Base-by-base conservation (phyloP, 1,140 invertebrate genomes). In the Physella acuta region DNA sequence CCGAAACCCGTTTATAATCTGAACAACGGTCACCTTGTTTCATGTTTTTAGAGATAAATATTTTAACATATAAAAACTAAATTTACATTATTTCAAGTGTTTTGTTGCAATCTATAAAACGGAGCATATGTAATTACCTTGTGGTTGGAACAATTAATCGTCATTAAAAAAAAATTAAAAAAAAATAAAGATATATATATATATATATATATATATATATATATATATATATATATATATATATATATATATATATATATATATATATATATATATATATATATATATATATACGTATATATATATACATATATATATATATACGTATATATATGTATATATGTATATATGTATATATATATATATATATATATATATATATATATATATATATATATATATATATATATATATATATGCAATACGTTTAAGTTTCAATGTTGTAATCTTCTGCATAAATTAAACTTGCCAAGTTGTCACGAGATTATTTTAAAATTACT, bases 331-430 rank as follows among this genome's bases (percentile, higher is more conserved):
- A 30, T 28, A 30, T 49, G 24, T 49, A 16, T 49, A 30, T 63
- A 30, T 44, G 37, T 63, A 30, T 49, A 49, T 49, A 16, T 49
- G 37, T 63, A 30, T 44, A 49, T 49, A 30, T 49, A 49, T 49
- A 30, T 63, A 49, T 49, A 30, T 63, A 49, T 44, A 30, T 64
- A 52, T 52, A 33, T 52, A 52, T 64, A 16, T 63, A 49, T 63
- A 2, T 24, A 49, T 28, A 2, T 49, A 49, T 49, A 49, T 63
- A 30, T 26, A 8, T 63, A 49, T 24, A 30, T 26, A 49, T 31
- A 30, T 63, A 49, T 61, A 39, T 26, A 26, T 36, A 14, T 36
- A 39, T 39, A 26, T 36, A 26, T 26, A 3, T 20, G 20, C n/a
- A 55, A n/a, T 52, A 49, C 8, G 39, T 49, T 11, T 8, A 8